phyloP scores from a whole-genome alignment of 2,888 invertebrate species.

The Alitta virens region DNA sequence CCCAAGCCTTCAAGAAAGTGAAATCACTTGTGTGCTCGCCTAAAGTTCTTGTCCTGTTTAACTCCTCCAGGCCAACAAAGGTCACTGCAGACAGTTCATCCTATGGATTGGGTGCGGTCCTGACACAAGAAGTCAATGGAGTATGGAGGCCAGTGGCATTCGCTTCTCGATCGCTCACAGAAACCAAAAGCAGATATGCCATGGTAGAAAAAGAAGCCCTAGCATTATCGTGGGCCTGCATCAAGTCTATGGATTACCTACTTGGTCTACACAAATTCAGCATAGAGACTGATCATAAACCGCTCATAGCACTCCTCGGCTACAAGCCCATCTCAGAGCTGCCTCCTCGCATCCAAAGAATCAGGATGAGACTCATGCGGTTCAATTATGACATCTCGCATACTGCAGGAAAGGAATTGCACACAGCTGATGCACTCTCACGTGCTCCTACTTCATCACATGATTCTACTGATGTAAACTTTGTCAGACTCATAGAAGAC shows the following conservation, averaged over 20 bases:
- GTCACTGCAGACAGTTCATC: background rate
- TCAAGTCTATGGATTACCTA: background rate
- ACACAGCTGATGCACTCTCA: background rate
- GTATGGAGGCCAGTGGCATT: background rate
- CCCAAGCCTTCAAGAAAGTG: too few relatives aligned
- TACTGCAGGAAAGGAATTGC: background rate
- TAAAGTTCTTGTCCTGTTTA: background rate
- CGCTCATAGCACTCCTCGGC: background rate
- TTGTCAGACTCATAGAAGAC: background rate
- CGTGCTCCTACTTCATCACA: background rate
- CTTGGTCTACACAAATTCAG: background rate
- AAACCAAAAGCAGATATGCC: background rate
- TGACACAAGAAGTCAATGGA: background rate
- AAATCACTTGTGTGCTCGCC: too few relatives aligned
- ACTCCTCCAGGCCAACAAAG: background rate
- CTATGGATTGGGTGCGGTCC: background rate
- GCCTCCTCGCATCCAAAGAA: background rate
- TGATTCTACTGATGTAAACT: background rate
- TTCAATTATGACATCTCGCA: background rate
- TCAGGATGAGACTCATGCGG: background rate
- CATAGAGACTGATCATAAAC: background rate
- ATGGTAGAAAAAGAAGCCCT: background rate
- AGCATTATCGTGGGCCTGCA: background rate
- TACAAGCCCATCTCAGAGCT: background rate
- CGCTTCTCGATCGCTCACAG: background rate